Evolutionary conservation across 2,888 invertebrate species (phyloP).

Genomic region (Colostygia pectinataria): DNA sequence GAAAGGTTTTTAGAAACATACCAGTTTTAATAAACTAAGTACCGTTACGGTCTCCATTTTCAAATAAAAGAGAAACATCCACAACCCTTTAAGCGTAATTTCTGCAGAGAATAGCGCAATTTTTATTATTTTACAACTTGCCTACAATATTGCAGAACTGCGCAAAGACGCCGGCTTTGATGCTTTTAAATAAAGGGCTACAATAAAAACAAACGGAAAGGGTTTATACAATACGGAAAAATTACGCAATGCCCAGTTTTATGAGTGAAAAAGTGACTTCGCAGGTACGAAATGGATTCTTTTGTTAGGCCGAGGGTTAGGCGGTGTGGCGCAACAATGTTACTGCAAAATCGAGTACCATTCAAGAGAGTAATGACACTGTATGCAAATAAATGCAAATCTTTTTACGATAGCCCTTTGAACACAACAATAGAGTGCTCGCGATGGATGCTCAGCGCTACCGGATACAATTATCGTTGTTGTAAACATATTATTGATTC

Average conservation of each 20-base stretch:
- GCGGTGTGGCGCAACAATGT: slow-evolving; percentile 39
- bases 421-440: slow-evolving; percentile 51
- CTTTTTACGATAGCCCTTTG: slow-evolving; percentile 56
- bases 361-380: slow-evolving; percentile 56
- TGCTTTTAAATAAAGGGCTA: slow-evolving; percentile 66
- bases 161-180: slow-evolving; percentile 72
- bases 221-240: slow-evolving; percentile 80
- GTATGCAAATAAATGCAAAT: slow-evolving; percentile 76
- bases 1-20: slow-evolving; percentile 54
- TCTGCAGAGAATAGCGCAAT: slow-evolving; percentile 77
- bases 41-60: slow-evolving; percentile 67
- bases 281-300: slow-evolving; percentile 69
- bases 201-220: slow-evolving; percentile 81
- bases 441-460: slow-evolving; percentile 52
- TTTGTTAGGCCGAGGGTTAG: slow-evolving; percentile 49
- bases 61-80: slow-evolving; percentile 69
- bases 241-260: slow-evolving; percentile 78
- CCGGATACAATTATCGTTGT: slow-evolving; percentile 60
- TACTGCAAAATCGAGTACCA: slow-evolving; percentile 61
- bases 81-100: slow-evolving; percentile 75
- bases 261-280: slow-evolving; percentile 63
- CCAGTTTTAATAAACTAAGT: slow-evolving; percentile 34
- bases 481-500: slow-evolving; percentile 57
- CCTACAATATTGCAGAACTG: slow-evolving; percentile 70
- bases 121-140: slow-evolving; percentile 76